phyloP scores from a whole-genome alignment of 2,113 vertebrate species.

The Apeltes quadracus region DNA sequence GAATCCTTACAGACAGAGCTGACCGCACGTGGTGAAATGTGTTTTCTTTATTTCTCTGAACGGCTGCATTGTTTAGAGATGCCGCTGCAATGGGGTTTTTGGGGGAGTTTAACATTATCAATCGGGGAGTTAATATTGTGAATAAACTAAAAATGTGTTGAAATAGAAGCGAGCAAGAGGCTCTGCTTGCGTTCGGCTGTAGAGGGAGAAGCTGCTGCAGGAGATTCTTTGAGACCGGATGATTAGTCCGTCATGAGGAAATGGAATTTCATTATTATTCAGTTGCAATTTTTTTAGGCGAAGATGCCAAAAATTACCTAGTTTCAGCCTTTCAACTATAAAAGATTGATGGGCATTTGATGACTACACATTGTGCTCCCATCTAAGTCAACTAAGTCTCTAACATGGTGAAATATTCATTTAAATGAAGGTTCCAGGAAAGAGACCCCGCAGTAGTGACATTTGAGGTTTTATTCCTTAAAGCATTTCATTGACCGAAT shows the following conservation, averaged over 20 bases:
- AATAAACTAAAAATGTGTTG: slow-evolving; percentile 4
- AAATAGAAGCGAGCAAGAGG: neutral
- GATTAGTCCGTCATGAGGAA: neutral
- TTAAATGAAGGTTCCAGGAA: neutral
- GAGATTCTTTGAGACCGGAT: neutral
- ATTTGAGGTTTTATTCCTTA: too few relatives aligned
- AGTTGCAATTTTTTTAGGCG: neutral
- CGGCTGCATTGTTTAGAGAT: slow-evolving; percentile 21
- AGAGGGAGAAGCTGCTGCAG: neutral
- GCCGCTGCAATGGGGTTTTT: neutral
- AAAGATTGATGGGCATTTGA: neutral
- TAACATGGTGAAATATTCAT: neutral
- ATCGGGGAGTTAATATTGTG: neutral
- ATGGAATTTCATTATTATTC: neutral
- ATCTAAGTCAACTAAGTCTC: neutral
- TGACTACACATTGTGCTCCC: neutral
- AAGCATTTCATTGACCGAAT: neutral
- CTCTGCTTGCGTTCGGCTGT: neutral
- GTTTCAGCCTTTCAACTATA: neutral
- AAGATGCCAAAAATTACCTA: neutral
- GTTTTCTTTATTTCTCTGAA: slow-evolving; percentile 5
- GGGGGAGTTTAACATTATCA: neutral
- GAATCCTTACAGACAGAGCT: slow-evolving; percentile 19
- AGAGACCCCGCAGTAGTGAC: too few relatives aligned
- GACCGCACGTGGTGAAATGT: neutral